Conservation (phyloP, 92 coral and sea anemone genomes). For the Nematostella vectensis region DNA sequence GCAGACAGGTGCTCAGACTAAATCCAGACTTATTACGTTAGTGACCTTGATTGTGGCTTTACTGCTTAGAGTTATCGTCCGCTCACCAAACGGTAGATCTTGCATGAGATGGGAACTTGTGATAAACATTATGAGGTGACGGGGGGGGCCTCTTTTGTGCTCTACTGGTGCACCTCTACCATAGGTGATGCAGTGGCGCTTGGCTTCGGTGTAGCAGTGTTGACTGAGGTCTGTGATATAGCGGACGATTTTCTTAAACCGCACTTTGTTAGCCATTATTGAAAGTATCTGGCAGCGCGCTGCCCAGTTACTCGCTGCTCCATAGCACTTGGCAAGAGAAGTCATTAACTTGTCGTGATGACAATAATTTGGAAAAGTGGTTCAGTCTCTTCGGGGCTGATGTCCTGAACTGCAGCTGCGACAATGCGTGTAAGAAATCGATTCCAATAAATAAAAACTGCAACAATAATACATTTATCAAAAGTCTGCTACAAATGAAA, state of each 20-base stretch:
- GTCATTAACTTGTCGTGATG: conserved; percentile 43
- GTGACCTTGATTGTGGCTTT: conserved; percentile 24
- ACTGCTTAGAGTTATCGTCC: conserved; percentile 22
- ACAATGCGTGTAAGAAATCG: too few species aligned
- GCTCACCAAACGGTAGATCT: conserved; percentile 40
- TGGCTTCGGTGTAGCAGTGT: conserved; percentile 63
- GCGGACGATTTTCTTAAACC: conserved; percentile 18
- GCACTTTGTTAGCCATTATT: conserved; percentile 63
- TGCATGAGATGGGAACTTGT: conserved; percentile 41
- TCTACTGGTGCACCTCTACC: conserved; percentile 70
- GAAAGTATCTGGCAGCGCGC: conserved; percentile 57
- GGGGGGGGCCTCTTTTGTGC: conserved; percentile 21
- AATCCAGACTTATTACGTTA: conserved; percentile 16
- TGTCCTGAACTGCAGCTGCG: conserved; percentile 36
- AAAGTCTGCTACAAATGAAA: too few species aligned
- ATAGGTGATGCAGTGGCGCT: conserved; percentile 47
- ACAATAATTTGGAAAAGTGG: conserved; percentile 34
- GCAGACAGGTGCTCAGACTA: conserved; percentile 18
- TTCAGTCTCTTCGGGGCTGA: conserved; percentile 33
- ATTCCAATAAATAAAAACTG: too few species aligned
- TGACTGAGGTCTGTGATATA: conserved; percentile 59
- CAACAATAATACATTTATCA: too few species aligned
- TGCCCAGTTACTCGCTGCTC: conserved; percentile 55
- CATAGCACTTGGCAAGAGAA: conserved; percentile 63
- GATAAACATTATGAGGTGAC: conserved; percentile 21